phyloP scores from a whole-genome alignment of 2,797 vertebrate genomes.

The Macropus fuliginosus region DNA sequence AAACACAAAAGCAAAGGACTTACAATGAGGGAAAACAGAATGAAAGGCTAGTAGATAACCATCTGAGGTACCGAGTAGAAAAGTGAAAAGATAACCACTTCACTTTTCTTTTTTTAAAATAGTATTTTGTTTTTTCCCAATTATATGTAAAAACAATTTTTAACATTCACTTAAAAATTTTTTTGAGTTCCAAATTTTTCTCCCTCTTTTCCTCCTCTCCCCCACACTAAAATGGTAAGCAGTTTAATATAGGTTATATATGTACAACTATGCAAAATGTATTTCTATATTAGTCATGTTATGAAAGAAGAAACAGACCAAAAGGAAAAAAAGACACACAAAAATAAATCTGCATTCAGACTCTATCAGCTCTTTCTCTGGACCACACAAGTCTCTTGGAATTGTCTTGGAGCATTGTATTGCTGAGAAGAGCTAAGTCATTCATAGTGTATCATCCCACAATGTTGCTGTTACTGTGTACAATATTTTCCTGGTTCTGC shows the following conservation, averaged over 20 bases:
- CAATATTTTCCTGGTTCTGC: background rate
- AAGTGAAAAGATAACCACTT: background rate
- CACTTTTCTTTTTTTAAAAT: background rate
- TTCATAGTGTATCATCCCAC: background rate
- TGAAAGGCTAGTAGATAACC: background rate
- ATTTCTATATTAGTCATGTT: background rate
- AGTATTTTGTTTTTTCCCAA: background rate
- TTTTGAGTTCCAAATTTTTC: background rate
- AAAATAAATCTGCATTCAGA: background rate
- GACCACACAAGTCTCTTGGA: background rate
- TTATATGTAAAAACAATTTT: background rate
- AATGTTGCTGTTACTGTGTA: background rate
- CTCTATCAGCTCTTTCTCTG: background rate
- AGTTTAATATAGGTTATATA: background rate
- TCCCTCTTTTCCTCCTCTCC: background rate
- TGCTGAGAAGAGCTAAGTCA: background rate
- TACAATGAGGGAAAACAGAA: background rate
- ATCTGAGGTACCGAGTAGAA: background rate
- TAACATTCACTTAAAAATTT: background rate
- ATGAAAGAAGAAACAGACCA: background rate
- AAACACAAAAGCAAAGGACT: background rate
- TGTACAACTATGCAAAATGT: background rate
- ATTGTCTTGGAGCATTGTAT: background rate
- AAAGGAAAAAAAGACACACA: background rate
- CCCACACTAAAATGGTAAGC: background rate